Conservation (phyloP, 2,888 invertebrate species). For the Watsonalla binaria region DNA sequence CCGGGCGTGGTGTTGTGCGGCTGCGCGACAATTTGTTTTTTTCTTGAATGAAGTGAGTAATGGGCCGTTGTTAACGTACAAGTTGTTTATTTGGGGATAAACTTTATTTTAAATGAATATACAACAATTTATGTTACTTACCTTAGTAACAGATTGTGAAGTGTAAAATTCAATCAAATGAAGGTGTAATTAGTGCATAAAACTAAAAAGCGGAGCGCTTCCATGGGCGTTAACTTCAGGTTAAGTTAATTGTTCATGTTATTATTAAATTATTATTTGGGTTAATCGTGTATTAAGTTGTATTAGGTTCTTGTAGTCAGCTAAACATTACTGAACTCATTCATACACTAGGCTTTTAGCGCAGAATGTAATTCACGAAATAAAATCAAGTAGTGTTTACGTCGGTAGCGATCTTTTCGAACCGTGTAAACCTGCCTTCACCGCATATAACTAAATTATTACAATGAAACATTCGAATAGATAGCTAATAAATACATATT, state of each 20-base stretch:
- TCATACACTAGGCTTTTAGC: neutral
- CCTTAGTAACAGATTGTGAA: slow-evolving; percentile 15
- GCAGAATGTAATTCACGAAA: neutral
- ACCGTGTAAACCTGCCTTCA: slow-evolving; percentile 2
- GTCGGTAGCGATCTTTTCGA: slow-evolving; percentile 20
- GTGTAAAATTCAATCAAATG: slow-evolving; percentile 32
- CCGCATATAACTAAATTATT: too few relatives aligned
- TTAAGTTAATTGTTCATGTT: slow-evolving; percentile 53
- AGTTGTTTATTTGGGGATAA: slow-evolving; percentile 48
- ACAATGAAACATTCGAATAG: too few relatives aligned
- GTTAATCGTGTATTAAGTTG: slow-evolving; percentile 37
- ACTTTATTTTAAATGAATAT: slow-evolving; percentile 36
- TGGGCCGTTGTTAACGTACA: slow-evolving; percentile 51
- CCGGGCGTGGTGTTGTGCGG: slow-evolving; percentile 76
- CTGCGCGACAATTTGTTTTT: slow-evolving; percentile 58
- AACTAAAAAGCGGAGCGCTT: slow-evolving; percentile 45
- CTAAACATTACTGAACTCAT: neutral
- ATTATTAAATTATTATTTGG: slow-evolving; percentile 67
- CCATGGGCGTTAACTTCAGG: slow-evolving; percentile 75
- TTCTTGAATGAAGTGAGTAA: slow-evolving; percentile 62
- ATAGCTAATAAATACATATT: too few relatives aligned
- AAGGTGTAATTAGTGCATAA: slow-evolving; percentile 26
- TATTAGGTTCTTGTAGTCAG: slow-evolving; percentile 6
- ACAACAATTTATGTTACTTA: slow-evolving; percentile 11
- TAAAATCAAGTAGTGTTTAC: slow-evolving; percentile 22